A percentile compares a stretch with the other conserved stretches of the same genome.
These are phyloP conservation scores for Ianthella basta DNA, from an alignment of 37 sponge, comb jelly and placozoan species.

Conservation along the genomic window DNA sequence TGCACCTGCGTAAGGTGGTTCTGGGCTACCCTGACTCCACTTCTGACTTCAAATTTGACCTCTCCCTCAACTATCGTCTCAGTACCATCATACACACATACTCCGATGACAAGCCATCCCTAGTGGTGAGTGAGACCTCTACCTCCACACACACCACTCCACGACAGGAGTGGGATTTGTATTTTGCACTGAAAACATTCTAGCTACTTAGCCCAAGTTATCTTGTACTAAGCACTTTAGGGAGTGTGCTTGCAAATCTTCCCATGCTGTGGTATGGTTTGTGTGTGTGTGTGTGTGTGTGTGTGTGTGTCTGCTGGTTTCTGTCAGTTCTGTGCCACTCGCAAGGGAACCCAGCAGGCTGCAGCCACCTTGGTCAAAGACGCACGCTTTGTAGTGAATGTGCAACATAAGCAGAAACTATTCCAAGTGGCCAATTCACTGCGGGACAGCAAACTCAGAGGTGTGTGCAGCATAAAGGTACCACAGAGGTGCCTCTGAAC, in stretches of 20 bases:
- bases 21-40: conserved; percentile 81
- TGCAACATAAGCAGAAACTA: conserved; percentile 68
- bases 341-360: conserved; percentile 96
- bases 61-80: conserved; percentile 92
- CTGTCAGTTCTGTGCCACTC: conserved; percentile 92
- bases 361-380: conserved; percentile 88
- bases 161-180: no score
- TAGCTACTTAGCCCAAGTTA: no score
- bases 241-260: no score
- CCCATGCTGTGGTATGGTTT: no score
- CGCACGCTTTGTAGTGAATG: conserved; percentile 86
- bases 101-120: conserved; percentile 91
- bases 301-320: neutral
- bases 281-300: neutral
- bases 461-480: conserved; percentile 39
- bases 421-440: conserved; percentile 54
- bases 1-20: conserved; percentile 89
- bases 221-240: no score
- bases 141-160: neutral
- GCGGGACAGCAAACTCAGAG: conserved; percentile 88
- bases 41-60: conserved; percentile 93
- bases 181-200: no score
- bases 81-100: conserved; percentile 88
- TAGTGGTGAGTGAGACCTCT: conserved; percentile 77
- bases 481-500: neutral